These are phyloP conservation scores for Leucoraja erinaceus DNA, from an alignment of 2,113 vertebrate genomes.

Conservation along the genomic window DNA sequence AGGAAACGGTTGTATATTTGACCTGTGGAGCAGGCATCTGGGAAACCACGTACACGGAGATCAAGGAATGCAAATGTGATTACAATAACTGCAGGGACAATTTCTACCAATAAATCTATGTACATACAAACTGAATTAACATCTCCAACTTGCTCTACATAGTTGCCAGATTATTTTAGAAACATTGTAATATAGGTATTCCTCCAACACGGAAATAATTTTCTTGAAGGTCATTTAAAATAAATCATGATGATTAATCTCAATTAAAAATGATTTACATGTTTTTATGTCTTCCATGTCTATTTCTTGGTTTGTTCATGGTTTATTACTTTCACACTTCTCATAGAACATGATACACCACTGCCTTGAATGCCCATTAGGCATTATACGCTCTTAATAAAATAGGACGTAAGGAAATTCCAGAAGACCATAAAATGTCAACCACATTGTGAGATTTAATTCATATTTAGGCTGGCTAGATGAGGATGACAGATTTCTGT, in stretches of 20 bases:
- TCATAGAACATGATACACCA: too few species aligned
- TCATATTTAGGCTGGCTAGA: too few species aligned
- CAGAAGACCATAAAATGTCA: too few species aligned
- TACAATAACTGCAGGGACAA: not conserved
- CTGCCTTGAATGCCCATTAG: too few species aligned
- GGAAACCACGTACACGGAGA: not conserved
- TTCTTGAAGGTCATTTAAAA: not conserved
- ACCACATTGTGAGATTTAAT: too few species aligned
- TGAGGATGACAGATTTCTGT: too few species aligned
- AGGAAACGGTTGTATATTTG: not conserved
- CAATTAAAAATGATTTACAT: conserved; percentile 9
- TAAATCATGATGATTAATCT: not conserved
- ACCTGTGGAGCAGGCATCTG: not conserved
- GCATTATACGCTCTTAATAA: too few species aligned
- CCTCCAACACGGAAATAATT: not conserved
- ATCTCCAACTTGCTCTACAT: not conserved
- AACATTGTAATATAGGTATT: not conserved
- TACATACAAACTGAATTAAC: not conserved
- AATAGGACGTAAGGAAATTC: too few species aligned
- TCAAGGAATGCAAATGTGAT: not conserved
- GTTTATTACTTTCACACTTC: not conserved
- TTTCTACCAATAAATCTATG: not conserved
- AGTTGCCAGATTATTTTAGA: not conserved
- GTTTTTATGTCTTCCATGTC: not conserved
- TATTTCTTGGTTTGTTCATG: not conserved